These are phyloP conservation scores for Dexiosoma caninum DNA, from an alignment of 2,888 invertebrate species.

Conservation along the genomic window DNA sequence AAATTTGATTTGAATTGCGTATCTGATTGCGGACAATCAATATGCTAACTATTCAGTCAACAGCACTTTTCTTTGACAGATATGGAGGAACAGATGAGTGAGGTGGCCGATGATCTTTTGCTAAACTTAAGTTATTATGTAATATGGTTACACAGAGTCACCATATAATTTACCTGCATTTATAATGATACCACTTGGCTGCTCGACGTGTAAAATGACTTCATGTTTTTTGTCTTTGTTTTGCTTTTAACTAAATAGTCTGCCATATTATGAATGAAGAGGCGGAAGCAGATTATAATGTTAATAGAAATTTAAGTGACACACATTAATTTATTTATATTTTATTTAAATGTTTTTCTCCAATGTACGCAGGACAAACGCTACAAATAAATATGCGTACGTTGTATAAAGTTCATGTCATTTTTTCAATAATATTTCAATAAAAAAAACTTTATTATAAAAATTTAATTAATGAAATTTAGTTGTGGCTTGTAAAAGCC, in stretches of 20 bases:
- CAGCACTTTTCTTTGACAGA: too few species aligned
- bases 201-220: too few species aligned
- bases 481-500: not conserved
- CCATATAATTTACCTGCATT: too few species aligned
- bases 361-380: not conserved
- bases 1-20: too few species aligned
- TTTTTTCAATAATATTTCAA: not conserved
- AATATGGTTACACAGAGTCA: too few species aligned
- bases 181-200: too few species aligned
- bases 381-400: not conserved
- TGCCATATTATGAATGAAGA: not conserved
- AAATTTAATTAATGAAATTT: not conserved
- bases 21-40: too few species aligned
- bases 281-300: slow-evolving; percentile 31
- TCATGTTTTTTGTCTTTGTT: too few species aligned
- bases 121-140: too few species aligned
- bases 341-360: not conserved
- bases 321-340: slow-evolving; percentile 26
- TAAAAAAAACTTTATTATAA: not conserved
- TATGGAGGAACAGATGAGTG: too few species aligned
- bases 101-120: too few species aligned
- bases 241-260: not conserved
- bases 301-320: slow-evolving; percentile 52
- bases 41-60: too few species aligned
- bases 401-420: slow-evolving; percentile 1